A percentile compares a stretch with the other conserved stretches of the same genome.
phyloP scores from a whole-genome alignment of 2,797 vertebrate genomes.

The Labroides dimidiatus region DNA sequence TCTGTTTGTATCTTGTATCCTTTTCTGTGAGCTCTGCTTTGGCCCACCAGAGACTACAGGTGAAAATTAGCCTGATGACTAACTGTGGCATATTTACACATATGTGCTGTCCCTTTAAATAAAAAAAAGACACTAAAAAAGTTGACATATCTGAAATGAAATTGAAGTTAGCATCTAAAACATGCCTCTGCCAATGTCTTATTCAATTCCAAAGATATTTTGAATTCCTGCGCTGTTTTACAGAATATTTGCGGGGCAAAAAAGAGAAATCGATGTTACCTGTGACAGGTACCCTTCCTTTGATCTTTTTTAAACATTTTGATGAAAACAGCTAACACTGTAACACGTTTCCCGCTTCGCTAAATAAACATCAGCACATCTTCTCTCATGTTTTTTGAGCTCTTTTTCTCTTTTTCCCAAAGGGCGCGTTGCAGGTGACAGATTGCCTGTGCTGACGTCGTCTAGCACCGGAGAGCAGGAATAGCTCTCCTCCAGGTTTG shows the following conservation, averaged over 20 bases:
- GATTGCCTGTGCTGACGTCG: slow-evolving; percentile 29
- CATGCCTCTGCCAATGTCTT: background rate
- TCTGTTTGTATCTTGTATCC: too few relatives aligned
- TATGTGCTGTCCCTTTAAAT: too few relatives aligned
- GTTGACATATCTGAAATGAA: background rate
- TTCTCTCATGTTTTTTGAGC: slow-evolving; percentile 7
- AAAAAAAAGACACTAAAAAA: background rate
- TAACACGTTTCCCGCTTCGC: slow-evolving; percentile 12
- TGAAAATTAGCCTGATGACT: too few relatives aligned
- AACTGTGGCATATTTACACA: too few relatives aligned
- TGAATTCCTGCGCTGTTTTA: background rate
- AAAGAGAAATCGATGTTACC: background rate
- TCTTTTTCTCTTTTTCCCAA: slow-evolving; percentile 22
- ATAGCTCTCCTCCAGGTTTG: slow-evolving; percentile 39
- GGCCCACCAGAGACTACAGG: too few relatives aligned
- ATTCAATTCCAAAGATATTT: background rate
- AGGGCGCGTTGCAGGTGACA: slow-evolving; percentile 30
- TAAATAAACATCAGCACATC: slow-evolving; percentile 43
- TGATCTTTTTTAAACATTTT: slow-evolving; percentile 24
- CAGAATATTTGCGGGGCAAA: background rate
- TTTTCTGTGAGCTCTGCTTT: too few relatives aligned
- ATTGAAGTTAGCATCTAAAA: background rate
- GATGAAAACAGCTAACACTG: slow-evolving; percentile 9
- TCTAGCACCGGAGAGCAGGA: slow-evolving; percentile 29
- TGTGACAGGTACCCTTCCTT: background rate